A percentile compares a stretch with the other conserved stretches of the same genome.
phyloP scores from a whole-genome alignment of 2,113 vertebrate genomes.

The Psophia crepitans region DNA sequence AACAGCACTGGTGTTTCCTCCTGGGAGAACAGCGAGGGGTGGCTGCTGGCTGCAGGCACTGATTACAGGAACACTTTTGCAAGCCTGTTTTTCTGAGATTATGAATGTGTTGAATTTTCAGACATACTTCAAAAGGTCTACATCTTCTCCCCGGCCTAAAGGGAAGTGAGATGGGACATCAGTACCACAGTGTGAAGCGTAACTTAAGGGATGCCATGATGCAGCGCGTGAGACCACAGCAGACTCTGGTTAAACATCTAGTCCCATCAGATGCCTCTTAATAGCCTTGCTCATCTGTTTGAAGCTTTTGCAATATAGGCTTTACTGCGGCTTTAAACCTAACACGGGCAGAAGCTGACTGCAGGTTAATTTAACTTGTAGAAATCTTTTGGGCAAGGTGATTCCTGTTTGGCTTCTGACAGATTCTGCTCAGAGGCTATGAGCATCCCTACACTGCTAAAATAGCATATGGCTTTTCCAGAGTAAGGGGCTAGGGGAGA shows the following conservation, averaged over 20 bases:
- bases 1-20: neutral
- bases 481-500: neutral
- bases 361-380: neutral
- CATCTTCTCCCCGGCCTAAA: neutral
- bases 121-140: neutral
- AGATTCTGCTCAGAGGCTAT: neutral
- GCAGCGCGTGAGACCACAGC: rapidly evolving
- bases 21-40: neutral
- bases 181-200: neutral
- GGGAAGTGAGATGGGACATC: neutral
- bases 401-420: neutral
- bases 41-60: neutral
- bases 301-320: neutral
- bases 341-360: neutral
- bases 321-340: neutral
- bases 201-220: neutral
- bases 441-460: neutral
- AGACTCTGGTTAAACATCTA: neutral
- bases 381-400: neutral
- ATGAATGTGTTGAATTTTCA: neutral
- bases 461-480: neutral
- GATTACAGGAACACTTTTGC: neutral
- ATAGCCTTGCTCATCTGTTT: neutral
- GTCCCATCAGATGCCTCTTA: neutral
- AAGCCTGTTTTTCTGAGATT: neutral